Percentiles rank a stretch among this genome's conserved stretches.
These are phyloP conservation scores for Oscheius sp. DNA, from an alignment of 2,888 invertebrate genomes.

Conservation along the genomic window DNA sequence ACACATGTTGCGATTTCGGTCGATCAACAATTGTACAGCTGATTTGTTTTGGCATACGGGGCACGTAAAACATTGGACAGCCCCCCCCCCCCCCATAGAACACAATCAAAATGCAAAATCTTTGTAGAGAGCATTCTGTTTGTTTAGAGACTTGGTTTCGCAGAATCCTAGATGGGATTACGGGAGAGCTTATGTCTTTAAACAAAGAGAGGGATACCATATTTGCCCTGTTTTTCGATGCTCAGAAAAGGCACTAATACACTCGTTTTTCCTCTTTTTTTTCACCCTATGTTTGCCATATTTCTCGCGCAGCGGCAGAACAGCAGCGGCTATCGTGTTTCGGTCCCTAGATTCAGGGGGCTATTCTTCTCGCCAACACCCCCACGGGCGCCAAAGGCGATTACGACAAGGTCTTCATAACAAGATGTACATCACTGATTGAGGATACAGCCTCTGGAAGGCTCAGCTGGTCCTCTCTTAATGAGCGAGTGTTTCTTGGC, in stretches of 20 bases:
- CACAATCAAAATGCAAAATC: too few relatives aligned
- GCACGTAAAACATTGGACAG: too few relatives aligned
- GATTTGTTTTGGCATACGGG: conserved; percentile 15
- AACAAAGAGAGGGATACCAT: too few relatives aligned
- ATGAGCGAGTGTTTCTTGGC: conserved; percentile 35
- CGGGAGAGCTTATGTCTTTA: too few relatives aligned
- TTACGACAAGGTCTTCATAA: conserved; percentile 35
- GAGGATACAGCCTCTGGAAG: background rate
- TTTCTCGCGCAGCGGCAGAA: conserved; percentile 17
- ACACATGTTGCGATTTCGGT: conserved; percentile 9
- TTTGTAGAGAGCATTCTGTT: background rate
- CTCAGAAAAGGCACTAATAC: background rate
- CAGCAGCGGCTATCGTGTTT: conserved; percentile 30
- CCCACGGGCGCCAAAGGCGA: conserved; percentile 10
- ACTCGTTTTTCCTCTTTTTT: conserved; percentile 19
- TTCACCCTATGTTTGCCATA: conserved; percentile 16
- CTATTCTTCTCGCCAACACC: too few relatives aligned
- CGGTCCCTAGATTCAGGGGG: background rate
- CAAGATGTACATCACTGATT: conserved; percentile 33
- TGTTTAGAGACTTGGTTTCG: background rate
- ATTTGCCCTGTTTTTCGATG: background rate
- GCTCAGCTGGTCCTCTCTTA: conserved; percentile 35
- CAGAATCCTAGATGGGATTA: too few relatives aligned
- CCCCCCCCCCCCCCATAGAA: too few relatives aligned
- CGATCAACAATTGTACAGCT: conserved; percentile 5